Conservation (phyloP, 2,113 vertebrate species). For the Poeciliopsis retropinna region DNA sequence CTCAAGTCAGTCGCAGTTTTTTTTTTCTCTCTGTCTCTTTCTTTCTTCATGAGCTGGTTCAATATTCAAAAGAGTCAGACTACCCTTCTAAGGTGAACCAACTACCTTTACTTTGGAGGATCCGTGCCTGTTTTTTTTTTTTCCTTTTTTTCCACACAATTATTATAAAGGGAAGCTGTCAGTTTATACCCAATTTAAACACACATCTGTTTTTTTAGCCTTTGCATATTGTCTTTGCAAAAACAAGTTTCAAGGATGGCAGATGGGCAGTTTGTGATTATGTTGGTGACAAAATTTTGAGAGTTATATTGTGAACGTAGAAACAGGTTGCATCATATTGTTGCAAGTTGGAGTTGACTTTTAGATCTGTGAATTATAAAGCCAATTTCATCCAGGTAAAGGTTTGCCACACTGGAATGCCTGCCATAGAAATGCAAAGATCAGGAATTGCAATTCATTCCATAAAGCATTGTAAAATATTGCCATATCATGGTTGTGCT, state of each 20-base stretch:
- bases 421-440: too few relatives aligned
- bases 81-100: neutral
- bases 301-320: neutral
- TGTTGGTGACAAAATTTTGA: neutral
- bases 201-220: slow-evolving; percentile 1
- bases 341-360: neutral
- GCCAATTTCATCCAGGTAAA: slow-evolving; percentile 36
- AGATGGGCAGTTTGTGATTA: slow-evolving; percentile 7
- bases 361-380: neutral
- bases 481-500: too few relatives aligned
- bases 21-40: too few relatives aligned
- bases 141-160: neutral
- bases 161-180: neutral
- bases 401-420: slow-evolving; percentile 12
- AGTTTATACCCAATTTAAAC: slow-evolving; percentile 7
- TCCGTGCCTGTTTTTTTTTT: neutral
- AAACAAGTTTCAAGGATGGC: neutral
- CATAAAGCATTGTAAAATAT: too few relatives aligned
- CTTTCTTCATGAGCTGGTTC: neutral
- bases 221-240: neutral
- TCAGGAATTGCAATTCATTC: too few relatives aligned
- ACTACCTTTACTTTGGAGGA: neutral
- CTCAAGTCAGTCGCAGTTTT: too few relatives aligned
- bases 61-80: neutral
- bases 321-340: neutral